These are phyloP conservation scores for Clarias platycephalus DNA, from an alignment of 2,797 vertebrate species.

Conservation along the genomic window DNA sequence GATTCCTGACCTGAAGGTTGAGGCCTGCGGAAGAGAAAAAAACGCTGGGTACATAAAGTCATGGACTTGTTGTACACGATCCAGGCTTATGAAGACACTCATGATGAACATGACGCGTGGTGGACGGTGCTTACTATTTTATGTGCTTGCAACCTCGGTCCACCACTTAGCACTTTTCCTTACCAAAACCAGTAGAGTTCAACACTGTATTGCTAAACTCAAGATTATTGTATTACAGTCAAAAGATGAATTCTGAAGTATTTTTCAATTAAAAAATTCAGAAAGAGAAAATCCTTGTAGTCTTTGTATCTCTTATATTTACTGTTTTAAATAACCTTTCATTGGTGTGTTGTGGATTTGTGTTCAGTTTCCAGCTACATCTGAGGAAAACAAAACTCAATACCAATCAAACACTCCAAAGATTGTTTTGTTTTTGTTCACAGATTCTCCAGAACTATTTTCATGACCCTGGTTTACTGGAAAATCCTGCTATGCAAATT, in stretches of 20 bases:
- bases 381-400: not conserved
- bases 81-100: conserved; percentile 54
- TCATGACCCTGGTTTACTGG: not conserved
- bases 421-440: not conserved
- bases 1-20: conserved; percentile 3
- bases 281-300: conserved; percentile 55
- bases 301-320: conserved; percentile 8
- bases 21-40: conserved; percentile 12
- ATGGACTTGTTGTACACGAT: conserved; percentile 49
- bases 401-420: not conserved
- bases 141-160: conserved; percentile 51
- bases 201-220: conserved; percentile 68
- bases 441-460: not conserved
- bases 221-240: conserved; percentile 68
- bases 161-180: conserved; percentile 74
- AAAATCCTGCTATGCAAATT: not conserved
- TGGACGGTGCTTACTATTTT: conserved; percentile 56
- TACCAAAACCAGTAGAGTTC: conserved; percentile 63
- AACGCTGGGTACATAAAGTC: conserved; percentile 19
- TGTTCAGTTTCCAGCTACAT: not conserved
- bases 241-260: conserved; percentile 68
- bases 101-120: conserved; percentile 59
- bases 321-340: not conserved
- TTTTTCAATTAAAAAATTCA: conserved; percentile 76
- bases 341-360: not conserved